A percentile compares a stretch with the other conserved stretches of the same genome.
phyloP scores from a whole-genome alignment of 2,113 vertebrate genomes.

The Cranoglanis bouderius region DNA sequence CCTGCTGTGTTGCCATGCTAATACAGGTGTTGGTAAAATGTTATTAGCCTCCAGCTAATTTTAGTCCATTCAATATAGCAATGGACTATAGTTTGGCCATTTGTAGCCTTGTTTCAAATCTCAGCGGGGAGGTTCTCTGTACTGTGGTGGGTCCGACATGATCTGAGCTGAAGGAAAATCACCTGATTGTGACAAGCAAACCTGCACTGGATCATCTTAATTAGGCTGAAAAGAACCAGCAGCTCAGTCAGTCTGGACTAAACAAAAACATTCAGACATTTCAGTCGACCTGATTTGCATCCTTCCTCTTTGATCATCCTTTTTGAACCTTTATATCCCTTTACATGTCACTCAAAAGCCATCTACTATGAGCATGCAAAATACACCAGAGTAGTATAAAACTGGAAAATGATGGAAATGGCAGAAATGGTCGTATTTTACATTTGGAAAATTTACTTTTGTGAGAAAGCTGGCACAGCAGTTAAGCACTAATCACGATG shows the following conservation, averaged over 20 bases:
- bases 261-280: neutral
- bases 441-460: slow-evolving; percentile 4
- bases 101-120: slow-evolving; percentile 77
- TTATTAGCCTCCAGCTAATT: slow-evolving; percentile 83
- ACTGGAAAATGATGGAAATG: neutral
- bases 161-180: slow-evolving; percentile 53
- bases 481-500: slow-evolving; percentile 49
- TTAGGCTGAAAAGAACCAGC: slow-evolving; percentile 28
- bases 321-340: neutral
- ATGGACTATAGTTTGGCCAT: slow-evolving; percentile 75
- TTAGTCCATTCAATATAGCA: slow-evolving; percentile 76
- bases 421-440: neutral
- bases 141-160: slow-evolving; percentile 86
- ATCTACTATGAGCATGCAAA: neutral
- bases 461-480: neutral
- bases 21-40: slow-evolving; percentile 95
- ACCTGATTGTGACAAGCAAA: slow-evolving; percentile 45
- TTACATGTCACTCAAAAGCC: neutral
- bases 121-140: slow-evolving; percentile 77
- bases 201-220: slow-evolving; percentile 57
- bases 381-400: neutral
- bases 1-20: slow-evolving; percentile 77
- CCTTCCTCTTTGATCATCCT: neutral
- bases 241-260: neutral
- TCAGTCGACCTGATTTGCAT: neutral